These are phyloP conservation scores for Cygnus buccinator DNA, from an alignment of 2,113 vertebrate species.

Conservation along the genomic window DNA sequence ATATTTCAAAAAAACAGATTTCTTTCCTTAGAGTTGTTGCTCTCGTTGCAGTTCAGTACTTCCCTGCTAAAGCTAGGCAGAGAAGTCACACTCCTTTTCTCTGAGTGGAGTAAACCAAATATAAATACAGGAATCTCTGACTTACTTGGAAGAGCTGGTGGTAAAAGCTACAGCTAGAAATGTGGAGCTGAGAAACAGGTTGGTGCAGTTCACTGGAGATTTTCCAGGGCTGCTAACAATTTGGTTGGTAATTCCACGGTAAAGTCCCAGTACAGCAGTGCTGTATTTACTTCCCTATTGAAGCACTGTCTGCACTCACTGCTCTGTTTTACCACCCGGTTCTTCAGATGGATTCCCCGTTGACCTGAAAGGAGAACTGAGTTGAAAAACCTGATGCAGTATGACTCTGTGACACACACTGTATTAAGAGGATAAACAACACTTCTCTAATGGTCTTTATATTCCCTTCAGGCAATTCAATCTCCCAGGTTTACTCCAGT, in stretches of 20 bases:
- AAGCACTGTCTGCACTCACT: neutral
- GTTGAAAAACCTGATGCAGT: neutral
- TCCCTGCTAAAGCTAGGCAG: neutral
- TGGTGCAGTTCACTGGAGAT: neutral
- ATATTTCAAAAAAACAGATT: neutral
- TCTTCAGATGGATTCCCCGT: neutral
- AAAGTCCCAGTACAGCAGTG: neutral
- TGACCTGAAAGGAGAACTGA: neutral
- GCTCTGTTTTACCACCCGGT: neutral
- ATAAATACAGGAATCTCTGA: neutral
- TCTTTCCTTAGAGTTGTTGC: neutral
- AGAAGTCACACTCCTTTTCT: neutral
- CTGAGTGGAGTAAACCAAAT: neutral
- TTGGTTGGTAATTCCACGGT: neutral
- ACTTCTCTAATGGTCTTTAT: neutral
- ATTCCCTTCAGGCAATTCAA: neutral
- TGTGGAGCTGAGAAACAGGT: neutral
- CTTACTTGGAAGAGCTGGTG: neutral
- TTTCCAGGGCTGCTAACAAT: neutral
- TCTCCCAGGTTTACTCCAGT: neutral
- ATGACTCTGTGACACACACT: neutral
- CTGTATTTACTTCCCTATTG: neutral
- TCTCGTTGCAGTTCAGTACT: neutral
- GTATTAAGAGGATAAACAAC: neutral
- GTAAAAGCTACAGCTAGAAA: neutral